Evolutionary conservation across 2,797 vertebrate genomes (phyloP).

Genomic region (Todus mexicanus): DNA sequence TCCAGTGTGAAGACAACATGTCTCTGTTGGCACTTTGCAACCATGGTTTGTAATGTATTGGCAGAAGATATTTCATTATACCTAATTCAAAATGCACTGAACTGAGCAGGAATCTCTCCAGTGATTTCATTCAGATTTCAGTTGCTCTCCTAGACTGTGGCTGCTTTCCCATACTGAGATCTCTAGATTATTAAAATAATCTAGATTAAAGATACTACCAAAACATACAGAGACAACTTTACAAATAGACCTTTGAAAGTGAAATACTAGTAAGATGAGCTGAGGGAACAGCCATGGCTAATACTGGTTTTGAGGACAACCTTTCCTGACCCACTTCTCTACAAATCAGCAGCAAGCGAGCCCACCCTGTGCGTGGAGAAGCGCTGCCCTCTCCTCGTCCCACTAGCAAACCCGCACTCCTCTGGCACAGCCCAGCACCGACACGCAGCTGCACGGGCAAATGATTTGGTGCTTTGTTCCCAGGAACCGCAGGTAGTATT

Average conservation of each 20-base stretch:
- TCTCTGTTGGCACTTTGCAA: background rate
- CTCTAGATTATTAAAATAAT: background rate
- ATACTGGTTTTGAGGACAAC: background rate
- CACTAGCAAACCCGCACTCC: accelerated
- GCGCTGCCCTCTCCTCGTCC: accelerated
- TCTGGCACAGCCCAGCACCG: accelerated
- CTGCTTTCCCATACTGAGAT: background rate
- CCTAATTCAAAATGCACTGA: background rate
- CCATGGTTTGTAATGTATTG: background rate
- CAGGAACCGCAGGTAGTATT: background rate
- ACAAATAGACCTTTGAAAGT: background rate
- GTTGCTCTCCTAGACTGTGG: background rate
- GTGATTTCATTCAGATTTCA: background rate
- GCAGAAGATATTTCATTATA: background rate
- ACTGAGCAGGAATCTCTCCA: background rate
- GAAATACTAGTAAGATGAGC: background rate
- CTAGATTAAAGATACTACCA: background rate
- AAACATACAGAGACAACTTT: background rate
- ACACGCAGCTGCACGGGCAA: accelerated
- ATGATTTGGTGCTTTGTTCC: background rate
- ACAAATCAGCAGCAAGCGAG: accelerated
- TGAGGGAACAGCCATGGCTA: background rate
- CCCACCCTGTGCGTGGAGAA: accelerated
- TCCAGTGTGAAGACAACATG: background rate
- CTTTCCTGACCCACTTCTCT: background rate